phyloP scores from a whole-genome alignment of 1,140 invertebrate genomes.

The Calosoma granatense region DNA sequence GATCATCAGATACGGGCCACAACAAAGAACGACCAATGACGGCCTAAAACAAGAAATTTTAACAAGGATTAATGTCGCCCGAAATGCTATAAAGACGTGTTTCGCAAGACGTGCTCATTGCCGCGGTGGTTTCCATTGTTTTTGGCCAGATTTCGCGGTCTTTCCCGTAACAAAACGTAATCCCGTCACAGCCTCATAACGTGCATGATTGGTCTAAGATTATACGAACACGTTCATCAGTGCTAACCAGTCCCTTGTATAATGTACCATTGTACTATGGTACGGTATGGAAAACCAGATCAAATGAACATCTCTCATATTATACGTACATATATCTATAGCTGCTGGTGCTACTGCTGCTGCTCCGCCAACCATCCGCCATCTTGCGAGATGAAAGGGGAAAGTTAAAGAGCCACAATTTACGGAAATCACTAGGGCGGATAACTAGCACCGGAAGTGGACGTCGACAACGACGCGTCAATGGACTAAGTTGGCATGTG shows the following conservation, averaged over 20 bases:
- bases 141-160: background rate
- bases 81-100: conserved; percentile 6
- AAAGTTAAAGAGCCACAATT: background rate
- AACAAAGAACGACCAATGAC: conserved; percentile 2
- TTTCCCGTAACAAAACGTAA: background rate
- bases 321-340: no score
- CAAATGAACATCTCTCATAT: no score
- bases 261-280: no score
- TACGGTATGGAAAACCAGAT: no score
- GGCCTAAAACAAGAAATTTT: conserved; percentile 8
- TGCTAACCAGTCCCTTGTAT: no score
- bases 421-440: background rate
- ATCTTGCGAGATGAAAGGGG: no score
- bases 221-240: background rate
- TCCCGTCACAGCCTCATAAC: background rate
- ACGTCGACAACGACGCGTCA: background rate
- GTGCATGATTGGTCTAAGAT: background rate
- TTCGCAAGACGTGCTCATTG: background rate
- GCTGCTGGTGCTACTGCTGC: no score
- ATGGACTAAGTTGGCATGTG: background rate
- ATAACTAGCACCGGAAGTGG: background rate
- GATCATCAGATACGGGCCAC: background rate
- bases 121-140: background rate
- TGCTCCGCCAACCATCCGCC: no score
- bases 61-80: conserved; percentile 6